A percentile compares a stretch with the other conserved stretches of the same genome.
Evolutionary conservation across 2,113 vertebrate genomes (phyloP).

Genomic region (Lasiurus borealis): DNA sequence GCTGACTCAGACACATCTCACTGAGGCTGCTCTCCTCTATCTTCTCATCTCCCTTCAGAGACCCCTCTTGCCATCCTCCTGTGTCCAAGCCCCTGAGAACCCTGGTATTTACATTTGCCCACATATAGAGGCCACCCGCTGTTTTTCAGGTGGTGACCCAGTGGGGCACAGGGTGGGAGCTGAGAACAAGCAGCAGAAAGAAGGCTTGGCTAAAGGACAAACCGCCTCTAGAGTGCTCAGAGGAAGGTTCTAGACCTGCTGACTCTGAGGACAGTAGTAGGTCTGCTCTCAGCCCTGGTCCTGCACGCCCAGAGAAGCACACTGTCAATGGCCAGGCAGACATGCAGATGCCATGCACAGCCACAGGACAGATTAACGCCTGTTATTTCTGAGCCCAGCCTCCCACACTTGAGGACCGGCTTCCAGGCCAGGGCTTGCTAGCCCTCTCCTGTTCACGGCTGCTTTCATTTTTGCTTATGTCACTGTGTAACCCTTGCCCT

Average conservation of each 20-base stretch:
- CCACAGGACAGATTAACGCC: neutral
- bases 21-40: neutral
- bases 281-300: neutral
- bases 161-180: neutral
- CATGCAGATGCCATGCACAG: slow-evolving; percentile 49
- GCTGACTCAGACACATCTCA: slow-evolving; percentile 18
- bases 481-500: slow-evolving; percentile 46
- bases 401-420: neutral
- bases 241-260: neutral
- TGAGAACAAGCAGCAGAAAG: neutral
- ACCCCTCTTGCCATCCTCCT: neutral
- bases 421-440: neutral
- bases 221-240: neutral
- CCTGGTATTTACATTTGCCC: neutral
- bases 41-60: neutral
- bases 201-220: neutral
- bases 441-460: neutral
- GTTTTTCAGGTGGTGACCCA: neutral
- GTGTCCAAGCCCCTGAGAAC: neutral
- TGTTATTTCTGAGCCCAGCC: slow-evolving; percentile 66
- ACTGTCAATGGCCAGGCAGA: slow-evolving; percentile 25
- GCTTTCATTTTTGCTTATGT: slow-evolving; percentile 48
- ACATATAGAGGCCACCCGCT: neutral
- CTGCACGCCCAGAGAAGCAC: rapidly evolving
- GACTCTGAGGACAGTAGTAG: neutral